A percentile compares a stretch with the other conserved stretches of the same genome.
These are phyloP conservation scores for Cololabis saira DNA, from an alignment of 2,113 vertebrate genomes.

Conservation along the genomic window DNA sequence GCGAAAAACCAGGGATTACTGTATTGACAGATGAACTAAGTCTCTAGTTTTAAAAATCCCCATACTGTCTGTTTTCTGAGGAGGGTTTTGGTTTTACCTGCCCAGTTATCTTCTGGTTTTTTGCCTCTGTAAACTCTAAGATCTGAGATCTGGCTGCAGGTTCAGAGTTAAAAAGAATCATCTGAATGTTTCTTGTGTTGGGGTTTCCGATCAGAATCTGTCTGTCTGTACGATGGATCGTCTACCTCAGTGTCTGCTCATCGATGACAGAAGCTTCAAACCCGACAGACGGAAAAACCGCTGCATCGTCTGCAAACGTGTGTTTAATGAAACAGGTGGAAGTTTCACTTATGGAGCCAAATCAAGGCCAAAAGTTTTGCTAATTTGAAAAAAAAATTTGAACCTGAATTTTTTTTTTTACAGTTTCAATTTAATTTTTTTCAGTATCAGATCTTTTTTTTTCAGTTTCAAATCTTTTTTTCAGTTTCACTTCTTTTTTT, in stretches of 20 bases:
- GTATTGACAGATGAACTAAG: constrained; percentile 31
- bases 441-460: no score
- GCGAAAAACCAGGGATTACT: no score
- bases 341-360: no score
- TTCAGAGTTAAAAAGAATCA: no score
- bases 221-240: constrained; percentile 62
- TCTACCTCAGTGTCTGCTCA: constrained; percentile 80
- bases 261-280: constrained; percentile 61
- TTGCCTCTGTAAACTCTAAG: constrained; percentile 52
- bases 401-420: no score
- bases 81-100: constrained; percentile 44
- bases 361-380: no score
- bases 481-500: no score
- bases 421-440: no score
- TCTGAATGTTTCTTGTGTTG: constrained; percentile 59
- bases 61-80: constrained; percentile 68
- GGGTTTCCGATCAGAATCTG: constrained; percentile 72
- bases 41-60: constrained; percentile 75
- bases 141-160: no score
- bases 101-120: constrained; percentile 66
- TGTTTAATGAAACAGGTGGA: neutral
- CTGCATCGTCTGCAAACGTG: constrained; percentile 6
- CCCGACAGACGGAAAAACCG: constrained; percentile 14
- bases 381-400: no score
- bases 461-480: no score